These are phyloP conservation scores for Dynastes hyllus DNA, from an alignment of 2,888 invertebrate species.

Conservation along the genomic window DNA sequence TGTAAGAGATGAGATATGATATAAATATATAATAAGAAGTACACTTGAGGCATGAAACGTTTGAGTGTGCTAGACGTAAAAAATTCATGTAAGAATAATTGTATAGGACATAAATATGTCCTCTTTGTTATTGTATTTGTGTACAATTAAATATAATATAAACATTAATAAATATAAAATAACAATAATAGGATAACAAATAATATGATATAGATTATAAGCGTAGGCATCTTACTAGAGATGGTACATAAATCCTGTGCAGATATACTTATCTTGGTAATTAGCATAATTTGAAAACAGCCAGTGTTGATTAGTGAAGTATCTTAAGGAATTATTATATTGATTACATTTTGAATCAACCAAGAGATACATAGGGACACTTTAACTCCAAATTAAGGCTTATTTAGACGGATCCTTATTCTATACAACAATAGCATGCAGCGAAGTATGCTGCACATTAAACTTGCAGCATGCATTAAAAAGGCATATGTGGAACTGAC, in stretches of 20 bases:
- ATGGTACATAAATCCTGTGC: background rate
- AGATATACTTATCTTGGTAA: background rate
- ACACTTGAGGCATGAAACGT: slow-evolving; percentile 50
- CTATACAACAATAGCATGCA: no score
- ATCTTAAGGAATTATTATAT: background rate
- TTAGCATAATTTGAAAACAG: slow-evolving; percentile 18
- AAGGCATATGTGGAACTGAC: no score
- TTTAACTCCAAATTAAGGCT: no score
- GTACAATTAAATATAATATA: slow-evolving; percentile 2
- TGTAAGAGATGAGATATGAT: slow-evolving; percentile 47
- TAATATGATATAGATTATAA: background rate
- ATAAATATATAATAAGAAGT: slow-evolving; percentile 46
- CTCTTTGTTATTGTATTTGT: no score
- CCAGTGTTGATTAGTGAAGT: background rate
- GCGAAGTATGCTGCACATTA: no score
- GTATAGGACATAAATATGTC: no score
- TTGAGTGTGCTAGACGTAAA: slow-evolving; percentile 28
- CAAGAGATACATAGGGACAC: background rate
- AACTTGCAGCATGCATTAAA: no score
- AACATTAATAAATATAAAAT: background rate
- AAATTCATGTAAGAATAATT: background rate
- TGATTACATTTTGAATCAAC: slow-evolving; percentile 37
- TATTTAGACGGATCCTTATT: no score
- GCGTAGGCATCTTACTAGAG: background rate
- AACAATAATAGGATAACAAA: background rate